phyloP scores from a whole-genome alignment of 2,113 vertebrate species.

The Chionis minor region DNA sequence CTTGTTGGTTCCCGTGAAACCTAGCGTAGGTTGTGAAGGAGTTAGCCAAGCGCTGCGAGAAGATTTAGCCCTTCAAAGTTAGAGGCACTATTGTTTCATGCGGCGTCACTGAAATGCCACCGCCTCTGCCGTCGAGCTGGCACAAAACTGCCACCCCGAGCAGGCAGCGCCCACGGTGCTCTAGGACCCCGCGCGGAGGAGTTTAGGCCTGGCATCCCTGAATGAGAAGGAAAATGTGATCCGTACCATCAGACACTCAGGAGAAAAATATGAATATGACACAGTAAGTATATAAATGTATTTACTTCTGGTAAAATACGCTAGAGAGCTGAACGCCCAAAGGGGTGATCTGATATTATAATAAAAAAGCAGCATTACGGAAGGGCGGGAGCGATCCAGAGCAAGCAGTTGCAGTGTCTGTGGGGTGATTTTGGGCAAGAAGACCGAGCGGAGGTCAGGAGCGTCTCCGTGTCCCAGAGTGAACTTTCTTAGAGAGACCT shows the following conservation, averaged over 20 bases:
- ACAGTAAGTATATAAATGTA: neutral
- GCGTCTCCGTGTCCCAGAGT: neutral
- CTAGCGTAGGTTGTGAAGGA: neutral
- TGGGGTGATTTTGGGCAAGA: neutral
- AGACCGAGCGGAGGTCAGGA: neutral
- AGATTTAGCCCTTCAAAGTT: neutral
- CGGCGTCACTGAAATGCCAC: neutral
- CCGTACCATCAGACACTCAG: neutral
- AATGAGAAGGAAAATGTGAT: neutral
- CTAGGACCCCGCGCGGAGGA: neutral
- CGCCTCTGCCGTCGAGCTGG: neutral
- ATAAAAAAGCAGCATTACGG: neutral
- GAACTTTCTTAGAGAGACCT: neutral
- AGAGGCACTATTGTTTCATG: neutral
- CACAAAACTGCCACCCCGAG: neutral
- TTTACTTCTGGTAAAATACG: neutral
- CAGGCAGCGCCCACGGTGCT: neutral
- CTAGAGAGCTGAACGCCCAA: neutral
- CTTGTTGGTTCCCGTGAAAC: neutral
- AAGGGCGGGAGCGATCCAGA: fast-evolving
- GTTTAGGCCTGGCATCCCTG: neutral
- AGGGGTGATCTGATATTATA: neutral
- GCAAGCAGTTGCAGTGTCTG: neutral
- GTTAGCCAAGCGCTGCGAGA: neutral
- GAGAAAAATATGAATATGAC: neutral